Evolutionary conservation across 2,888 invertebrate genomes (phyloP).

Genomic region (Drosophila putrida): DNA sequence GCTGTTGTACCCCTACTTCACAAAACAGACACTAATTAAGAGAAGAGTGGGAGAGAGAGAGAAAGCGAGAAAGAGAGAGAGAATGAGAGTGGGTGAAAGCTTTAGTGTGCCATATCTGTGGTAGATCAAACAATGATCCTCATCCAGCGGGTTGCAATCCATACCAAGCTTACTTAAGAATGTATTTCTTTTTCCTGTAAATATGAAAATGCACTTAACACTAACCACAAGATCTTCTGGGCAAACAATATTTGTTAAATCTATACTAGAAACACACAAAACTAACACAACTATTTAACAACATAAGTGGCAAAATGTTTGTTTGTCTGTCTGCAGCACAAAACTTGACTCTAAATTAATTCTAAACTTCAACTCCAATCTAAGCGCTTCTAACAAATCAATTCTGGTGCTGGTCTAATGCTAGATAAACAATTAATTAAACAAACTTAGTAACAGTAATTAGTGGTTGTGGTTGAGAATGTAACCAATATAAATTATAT

Average conservation of each 20-base stretch:
- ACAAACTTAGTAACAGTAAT: conserved; percentile 47
- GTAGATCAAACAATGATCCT: conserved; percentile 32
- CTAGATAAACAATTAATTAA: conserved; percentile 47
- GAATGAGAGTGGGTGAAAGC: conserved; percentile 25
- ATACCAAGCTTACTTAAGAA: conserved; percentile 31
- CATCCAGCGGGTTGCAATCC: conserved; percentile 17
- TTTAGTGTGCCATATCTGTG: conserved; percentile 49
- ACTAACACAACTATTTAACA: conserved; percentile 6
- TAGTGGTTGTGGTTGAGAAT: conserved; percentile 67
- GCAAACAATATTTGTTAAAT: conserved; percentile 13
- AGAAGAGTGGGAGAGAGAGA: conserved; percentile 7
- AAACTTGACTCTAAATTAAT: conserved; percentile 3
- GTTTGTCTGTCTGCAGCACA: conserved; percentile 13
- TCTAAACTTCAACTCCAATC: conserved; percentile 49
- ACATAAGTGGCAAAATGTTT: conserved; percentile 2
- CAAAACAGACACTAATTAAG: conserved; percentile 9
- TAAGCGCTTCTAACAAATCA: conserved; percentile 70
- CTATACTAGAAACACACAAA: conserved; percentile 5
- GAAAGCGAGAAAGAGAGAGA: conserved; percentile 13
- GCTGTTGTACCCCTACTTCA: conserved; percentile 20
- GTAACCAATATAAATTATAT: conserved; percentile 41
- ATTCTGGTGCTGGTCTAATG: conserved; percentile 68
- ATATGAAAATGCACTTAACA: conserved; percentile 49
- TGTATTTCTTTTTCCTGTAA: conserved; percentile 37
- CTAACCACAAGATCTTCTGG: conserved; percentile 34